phyloP scores from a whole-genome alignment of 1,140 invertebrate species.

The Sogatella furcifera region DNA sequence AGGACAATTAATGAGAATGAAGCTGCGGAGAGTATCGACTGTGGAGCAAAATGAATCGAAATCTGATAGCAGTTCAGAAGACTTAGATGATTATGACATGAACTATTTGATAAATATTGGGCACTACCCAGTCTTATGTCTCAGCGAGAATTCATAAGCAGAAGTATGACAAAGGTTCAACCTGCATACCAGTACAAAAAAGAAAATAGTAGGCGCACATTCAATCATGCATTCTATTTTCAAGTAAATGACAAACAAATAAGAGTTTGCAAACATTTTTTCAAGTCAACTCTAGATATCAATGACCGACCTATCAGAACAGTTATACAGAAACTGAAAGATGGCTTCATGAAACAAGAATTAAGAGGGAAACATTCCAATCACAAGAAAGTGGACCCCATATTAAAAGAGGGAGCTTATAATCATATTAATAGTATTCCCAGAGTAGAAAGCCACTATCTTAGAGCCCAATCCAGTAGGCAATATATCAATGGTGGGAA shows the following conservation, averaged over 20 bases:
- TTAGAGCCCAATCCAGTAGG: conserved; percentile 24
- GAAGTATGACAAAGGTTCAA: too few relatives aligned
- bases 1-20: too few relatives aligned
- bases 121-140: too few relatives aligned
- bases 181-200: too few relatives aligned
- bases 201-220: neutral
- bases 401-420: conserved; percentile 26
- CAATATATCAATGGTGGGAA: conserved; percentile 29
- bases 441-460: conserved; percentile 29
- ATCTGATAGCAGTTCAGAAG: too few relatives aligned
- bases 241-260: neutral
- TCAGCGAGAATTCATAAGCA: too few relatives aligned
- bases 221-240: neutral
- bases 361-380: conserved; percentile 12
- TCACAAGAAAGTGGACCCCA: conserved; percentile 23
- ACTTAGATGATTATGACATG: too few relatives aligned
- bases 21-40: too few relatives aligned
- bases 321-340: neutral
- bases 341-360: neutral
- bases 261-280: neutral
- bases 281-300: neutral
- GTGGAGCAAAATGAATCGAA: too few relatives aligned
- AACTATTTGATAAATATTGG: too few relatives aligned
- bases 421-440: conserved; percentile 29
- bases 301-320: neutral